phyloP scores from a whole-genome alignment of 2,113 vertebrate genomes.

The Hucho hucho region DNA sequence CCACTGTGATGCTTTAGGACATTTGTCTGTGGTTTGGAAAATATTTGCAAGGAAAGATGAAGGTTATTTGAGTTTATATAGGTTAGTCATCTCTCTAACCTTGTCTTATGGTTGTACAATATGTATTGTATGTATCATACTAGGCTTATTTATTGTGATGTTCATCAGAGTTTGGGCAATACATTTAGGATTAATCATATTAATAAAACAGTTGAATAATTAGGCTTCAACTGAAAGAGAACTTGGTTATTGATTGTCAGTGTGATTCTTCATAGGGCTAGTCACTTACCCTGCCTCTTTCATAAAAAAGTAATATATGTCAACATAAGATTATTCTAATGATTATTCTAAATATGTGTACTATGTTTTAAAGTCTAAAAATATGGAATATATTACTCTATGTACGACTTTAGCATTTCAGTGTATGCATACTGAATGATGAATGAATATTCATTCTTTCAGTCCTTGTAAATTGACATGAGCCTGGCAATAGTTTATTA shows the following conservation, averaged over 20 bases:
- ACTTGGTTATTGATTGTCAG: constrained; percentile 46
- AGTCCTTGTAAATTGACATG: constrained; percentile 39
- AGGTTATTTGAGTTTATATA: too few species aligned
- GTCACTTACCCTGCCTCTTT: constrained; percentile 24
- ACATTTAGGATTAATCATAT: not conserved
- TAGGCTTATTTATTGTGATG: constrained; percentile 58
- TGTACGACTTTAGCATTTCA: constrained; percentile 36
- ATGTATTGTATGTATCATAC: constrained; percentile 56
- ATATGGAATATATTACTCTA: constrained; percentile 56
- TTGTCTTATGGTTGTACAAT: constrained; percentile 55
- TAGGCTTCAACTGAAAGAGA: not conserved
- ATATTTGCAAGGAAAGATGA: constrained; percentile 16
- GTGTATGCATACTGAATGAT: constrained; percentile 10
- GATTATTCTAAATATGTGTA: constrained; percentile 44
- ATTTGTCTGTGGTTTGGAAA: not conserved
- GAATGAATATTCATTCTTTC: constrained; percentile 18
- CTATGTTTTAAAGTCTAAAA: constrained; percentile 26
- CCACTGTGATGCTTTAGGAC: constrained; percentile 61
- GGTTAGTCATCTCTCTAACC: constrained; percentile 6
- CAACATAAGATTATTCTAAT: constrained; percentile 43
- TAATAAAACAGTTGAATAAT: constrained; percentile 13
- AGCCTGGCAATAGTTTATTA: constrained; percentile 24
- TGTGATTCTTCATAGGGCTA: constrained; percentile 48
- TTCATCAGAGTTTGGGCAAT: constrained; percentile 32
- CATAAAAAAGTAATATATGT: constrained; percentile 21